Percentiles rank a stretch among this genome's conserved stretches.
These are phyloP conservation scores for pig (Sus scrofa) DNA, from an alignment of 2,113 vertebrate genomes.

Conservation along the genomic window T2T-Sscrofa CM000812.6:148825001-148825500, in stretches of 20 bases:
- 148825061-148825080: neutral
- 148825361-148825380: neutral
- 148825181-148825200: neutral
- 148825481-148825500: neutral
- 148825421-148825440: neutral
- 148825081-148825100: neutral
- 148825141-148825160: neutral
- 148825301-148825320: neutral
- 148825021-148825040: neutral
- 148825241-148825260: neutral
- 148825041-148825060: neutral
- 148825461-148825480: neutral
- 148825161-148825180: slow-evolving; percentile 17
- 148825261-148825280: neutral
- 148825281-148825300: neutral
- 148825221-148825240: neutral
- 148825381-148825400: neutral
- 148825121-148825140: neutral
- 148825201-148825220: neutral
- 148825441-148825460: neutral
- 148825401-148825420: slow-evolving; percentile 8
- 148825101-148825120: neutral
- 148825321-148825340: slow-evolving; percentile 7
- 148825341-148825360: neutral
- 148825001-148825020: neutral